Base-by-base conservation (phyloP, 1,140 invertebrate species). In the Heliothis virescens region DNA sequence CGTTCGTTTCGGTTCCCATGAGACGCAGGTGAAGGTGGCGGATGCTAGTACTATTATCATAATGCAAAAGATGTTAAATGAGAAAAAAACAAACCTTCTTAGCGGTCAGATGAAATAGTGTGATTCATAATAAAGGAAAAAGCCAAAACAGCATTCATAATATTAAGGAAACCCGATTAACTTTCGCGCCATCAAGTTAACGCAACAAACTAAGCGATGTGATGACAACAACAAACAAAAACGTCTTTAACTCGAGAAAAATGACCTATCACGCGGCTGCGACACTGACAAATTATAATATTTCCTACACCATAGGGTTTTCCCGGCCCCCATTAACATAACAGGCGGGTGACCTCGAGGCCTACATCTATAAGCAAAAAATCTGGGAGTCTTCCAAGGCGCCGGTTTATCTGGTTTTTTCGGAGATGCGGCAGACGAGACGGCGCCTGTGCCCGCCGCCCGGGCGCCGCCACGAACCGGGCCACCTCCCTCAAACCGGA, bases 321-420 rank as follows among this genome's bases (percentile, higher is more conserved):
- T 85, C 86, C 89, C 86, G 79, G 80, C 82, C 84, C 34, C 87
- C 82, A 93, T 93, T 93, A 93, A 89, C 92, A 92, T 93, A 92
- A 92, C 86, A 85, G 87, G 77, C 78, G 91, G 87, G 80, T 77
- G 92, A 89, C 91, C 91, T 92, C 92, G 91, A 91, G 79, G 91
- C 90, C 90, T 89, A 90, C 84, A 91, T 92, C 85, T 85, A 89
- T 87, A 87, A 78, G 86, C 86, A 92, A 93, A 93, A 93, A 93
- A 90, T 86, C 92, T 93, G 92, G 92, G 92, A 79, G 80, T 76
- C 87, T 89, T 93, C 92, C 92, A 93, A 93, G 85, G 84, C 85
- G 87, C 83, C 84, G 52, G 82, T 59, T 76, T 83, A 82, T 86
- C 82, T 84, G 83, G 81, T 80, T 83, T 84, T 87, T 84, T 81